Percentiles rank a stretch among this genome's conserved stretches.
Conservation (phyloP, 2,113 vertebrate species). For the Mus spicilegus region DNA sequence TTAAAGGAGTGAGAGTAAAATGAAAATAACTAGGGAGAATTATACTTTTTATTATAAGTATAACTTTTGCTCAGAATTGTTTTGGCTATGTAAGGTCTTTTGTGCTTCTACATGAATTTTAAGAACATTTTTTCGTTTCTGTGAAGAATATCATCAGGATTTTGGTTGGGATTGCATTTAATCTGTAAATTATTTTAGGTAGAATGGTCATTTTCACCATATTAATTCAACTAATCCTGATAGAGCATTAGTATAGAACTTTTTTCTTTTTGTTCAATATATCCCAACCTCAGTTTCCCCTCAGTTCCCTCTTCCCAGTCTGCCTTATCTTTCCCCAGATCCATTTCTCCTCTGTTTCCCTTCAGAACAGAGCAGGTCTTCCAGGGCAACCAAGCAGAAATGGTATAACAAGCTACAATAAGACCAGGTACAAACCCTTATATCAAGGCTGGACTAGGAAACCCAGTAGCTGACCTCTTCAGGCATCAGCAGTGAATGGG, state of each 20-base stretch:
- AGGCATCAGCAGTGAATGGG: neutral
- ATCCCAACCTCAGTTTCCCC: neutral
- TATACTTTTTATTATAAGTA: too few species aligned
- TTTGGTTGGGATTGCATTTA: neutral
- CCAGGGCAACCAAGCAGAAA: too few species aligned
- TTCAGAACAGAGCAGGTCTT: neutral
- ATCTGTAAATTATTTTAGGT: neutral
- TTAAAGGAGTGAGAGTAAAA: too few species aligned
- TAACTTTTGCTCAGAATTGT: neutral
- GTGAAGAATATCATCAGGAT: neutral
- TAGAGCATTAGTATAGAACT: neutral
- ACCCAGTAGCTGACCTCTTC: too few species aligned
- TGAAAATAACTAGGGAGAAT: too few species aligned
- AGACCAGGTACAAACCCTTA: neutral
- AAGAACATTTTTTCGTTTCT: neutral
- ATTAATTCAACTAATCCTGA: neutral
- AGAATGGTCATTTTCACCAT: neutral
- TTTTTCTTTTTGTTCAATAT: neutral
- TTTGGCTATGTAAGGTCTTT: neutral
- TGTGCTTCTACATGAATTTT: neutral
- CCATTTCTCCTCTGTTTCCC: neutral
- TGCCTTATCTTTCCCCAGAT: neutral
- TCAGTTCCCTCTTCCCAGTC: neutral
- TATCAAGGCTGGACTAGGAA: too few species aligned
- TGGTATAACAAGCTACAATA: neutral